These are phyloP conservation scores for Melitaea cinxia DNA, from an alignment of 1,140 invertebrate genomes.

Conservation along the genomic window DNA sequence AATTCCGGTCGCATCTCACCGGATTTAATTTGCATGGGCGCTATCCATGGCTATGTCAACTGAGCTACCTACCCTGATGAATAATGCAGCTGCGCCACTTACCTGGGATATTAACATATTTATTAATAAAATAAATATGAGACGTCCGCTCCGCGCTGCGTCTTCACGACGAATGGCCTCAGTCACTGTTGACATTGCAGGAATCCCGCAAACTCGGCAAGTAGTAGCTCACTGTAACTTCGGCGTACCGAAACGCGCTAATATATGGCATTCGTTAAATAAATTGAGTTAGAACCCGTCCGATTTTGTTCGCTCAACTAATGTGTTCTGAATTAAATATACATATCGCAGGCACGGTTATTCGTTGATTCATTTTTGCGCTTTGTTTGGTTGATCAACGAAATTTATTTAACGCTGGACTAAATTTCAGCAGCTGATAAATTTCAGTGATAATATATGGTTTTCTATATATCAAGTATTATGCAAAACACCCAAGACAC, in stretches of 20 bases:
- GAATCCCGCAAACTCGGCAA: slow-evolving; percentile 60
- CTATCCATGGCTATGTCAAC: slow-evolving; percentile 78
- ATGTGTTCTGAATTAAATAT: slow-evolving; percentile 66
- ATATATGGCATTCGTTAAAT: slow-evolving; percentile 77
- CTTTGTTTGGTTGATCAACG: neutral
- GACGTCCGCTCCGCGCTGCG: slow-evolving; percentile 57
- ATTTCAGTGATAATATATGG: neutral
- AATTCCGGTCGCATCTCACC: slow-evolving; percentile 71
- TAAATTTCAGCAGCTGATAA: neutral
- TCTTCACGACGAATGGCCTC: slow-evolving; percentile 49
- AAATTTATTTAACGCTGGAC: neutral
- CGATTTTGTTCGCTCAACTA: slow-evolving; percentile 71
- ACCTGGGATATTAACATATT: slow-evolving; percentile 78
- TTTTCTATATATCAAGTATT: neutral
- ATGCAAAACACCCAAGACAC: slow-evolving; percentile 17
- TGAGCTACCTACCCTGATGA: slow-evolving; percentile 68
- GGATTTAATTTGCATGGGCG: slow-evolving; percentile 78
- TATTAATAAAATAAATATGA: slow-evolving; percentile 81
- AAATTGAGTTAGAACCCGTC: slow-evolving; percentile 71
- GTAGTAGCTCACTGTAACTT: slow-evolving; percentile 56
- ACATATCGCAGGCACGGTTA: slow-evolving; percentile 43
- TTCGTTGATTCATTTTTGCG: neutral
- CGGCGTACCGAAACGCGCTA: slow-evolving; percentile 59
- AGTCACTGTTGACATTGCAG: slow-evolving; percentile 62
- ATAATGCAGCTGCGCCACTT: slow-evolving; percentile 76